phyloP scores from a whole-genome alignment of 1,140 invertebrate genomes.

The Onthophagus taurus region DNA sequence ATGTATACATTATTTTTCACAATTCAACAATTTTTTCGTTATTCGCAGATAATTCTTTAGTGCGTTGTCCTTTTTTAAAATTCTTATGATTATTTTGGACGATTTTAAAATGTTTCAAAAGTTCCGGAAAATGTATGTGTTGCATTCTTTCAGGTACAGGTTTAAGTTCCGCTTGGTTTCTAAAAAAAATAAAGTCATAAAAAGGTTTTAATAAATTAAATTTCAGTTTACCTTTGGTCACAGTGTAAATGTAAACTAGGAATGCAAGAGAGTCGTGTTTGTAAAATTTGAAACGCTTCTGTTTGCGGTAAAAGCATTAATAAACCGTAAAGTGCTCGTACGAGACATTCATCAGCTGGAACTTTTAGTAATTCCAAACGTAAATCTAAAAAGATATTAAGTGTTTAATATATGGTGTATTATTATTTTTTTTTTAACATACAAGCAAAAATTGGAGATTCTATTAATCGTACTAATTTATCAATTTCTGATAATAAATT shows the following conservation, averaged over 20 bases:
- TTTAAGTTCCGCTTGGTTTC: constrained; percentile 27
- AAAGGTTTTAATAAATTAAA: constrained; percentile 12
- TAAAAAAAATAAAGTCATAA: constrained; percentile 18
- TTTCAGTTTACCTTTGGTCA: constrained; percentile 32
- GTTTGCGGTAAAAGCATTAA: constrained; percentile 97
- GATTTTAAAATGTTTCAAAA: constrained; percentile 52
- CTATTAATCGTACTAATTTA: constrained; percentile 93
- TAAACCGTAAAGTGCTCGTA: constrained; percentile 88
- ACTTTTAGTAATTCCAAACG: constrained; percentile 84
- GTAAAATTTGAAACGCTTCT: constrained; percentile 85
- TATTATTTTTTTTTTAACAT: constrained; percentile 41
- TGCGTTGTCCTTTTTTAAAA: constrained; percentile 39
- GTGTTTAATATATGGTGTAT: neutral
- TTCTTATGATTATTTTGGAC: constrained; percentile 56
- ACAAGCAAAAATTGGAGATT: constrained; percentile 99
- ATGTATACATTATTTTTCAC: too few relatives aligned
- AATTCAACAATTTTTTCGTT: too few relatives aligned
- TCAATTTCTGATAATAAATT: constrained; percentile 95
- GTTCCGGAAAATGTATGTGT: constrained; percentile 50
- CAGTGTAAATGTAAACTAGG: constrained; percentile 50
- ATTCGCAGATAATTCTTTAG: constrained; percentile 26
- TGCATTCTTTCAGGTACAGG: constrained; percentile 25
- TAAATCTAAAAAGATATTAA: constrained; percentile 54
- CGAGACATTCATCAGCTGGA: constrained; percentile 65
- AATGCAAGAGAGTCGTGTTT: constrained; percentile 80